Percentiles rank a stretch among this genome's conserved stretches.
Conservation (phyloP, 2,888 invertebrate species). For the Tholera decimalis region DNA sequence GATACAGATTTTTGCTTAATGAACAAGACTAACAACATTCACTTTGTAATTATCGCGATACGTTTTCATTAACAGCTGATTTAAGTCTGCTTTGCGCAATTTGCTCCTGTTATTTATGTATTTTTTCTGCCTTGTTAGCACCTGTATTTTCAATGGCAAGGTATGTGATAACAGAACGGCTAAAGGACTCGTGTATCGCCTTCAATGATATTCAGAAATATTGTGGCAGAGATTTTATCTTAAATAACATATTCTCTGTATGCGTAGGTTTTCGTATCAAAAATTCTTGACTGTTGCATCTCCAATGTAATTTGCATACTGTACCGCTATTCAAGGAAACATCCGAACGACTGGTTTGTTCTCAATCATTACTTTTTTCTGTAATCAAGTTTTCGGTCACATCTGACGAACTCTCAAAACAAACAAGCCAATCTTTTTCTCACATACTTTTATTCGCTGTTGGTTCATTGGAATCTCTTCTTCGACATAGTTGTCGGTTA, state of each 20-base stretch:
- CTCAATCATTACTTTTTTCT: conserved; percentile 84
- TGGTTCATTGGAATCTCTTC: conserved; percentile 48
- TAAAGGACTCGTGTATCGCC: conserved; percentile 57
- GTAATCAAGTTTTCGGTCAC: conserved; percentile 85
- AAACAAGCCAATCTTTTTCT: conserved; percentile 80
- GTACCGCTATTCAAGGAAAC: conserved; percentile 86
- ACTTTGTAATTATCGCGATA: conserved; percentile 81
- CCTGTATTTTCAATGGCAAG: conserved; percentile 8
- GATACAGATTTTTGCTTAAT: conserved; percentile 84
- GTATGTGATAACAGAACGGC: conserved; percentile 12
- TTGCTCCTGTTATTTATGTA: conserved; percentile 66
- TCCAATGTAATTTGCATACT: conserved; percentile 83
- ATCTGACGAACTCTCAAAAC: conserved; percentile 82
- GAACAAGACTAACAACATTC: conserved; percentile 85
- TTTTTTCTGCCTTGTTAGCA: conserved; percentile 44
- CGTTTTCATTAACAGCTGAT: conserved; percentile 79
- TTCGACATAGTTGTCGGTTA: conserved; percentile 45
- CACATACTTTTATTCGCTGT: conserved; percentile 69
- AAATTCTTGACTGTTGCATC: conserved; percentile 78
- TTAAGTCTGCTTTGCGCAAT: conserved; percentile 70
- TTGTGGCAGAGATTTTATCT: conserved; percentile 75
- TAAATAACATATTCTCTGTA: conserved; percentile 75
- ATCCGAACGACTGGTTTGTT: conserved; percentile 76
- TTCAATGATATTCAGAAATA: conserved; percentile 64
- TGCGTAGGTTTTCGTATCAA: conserved; percentile 74